Base-by-base conservation (phyloP, 1,140 invertebrate species). In the Nixonia krombeini region DNA sequence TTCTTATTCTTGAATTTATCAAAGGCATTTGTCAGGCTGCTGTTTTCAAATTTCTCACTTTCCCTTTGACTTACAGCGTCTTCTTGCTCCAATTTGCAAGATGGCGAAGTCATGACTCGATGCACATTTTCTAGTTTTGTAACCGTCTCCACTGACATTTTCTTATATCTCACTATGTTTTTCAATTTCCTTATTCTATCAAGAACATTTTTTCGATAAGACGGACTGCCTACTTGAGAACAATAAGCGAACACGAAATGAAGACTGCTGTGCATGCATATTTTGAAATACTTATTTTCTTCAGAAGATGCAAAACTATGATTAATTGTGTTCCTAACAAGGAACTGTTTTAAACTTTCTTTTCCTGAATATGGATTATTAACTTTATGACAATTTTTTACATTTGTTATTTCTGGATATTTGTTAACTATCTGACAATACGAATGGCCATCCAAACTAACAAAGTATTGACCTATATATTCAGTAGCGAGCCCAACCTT, bases 401-500 rank as follows among this genome's bases (percentile, higher is more conserved):
- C 13, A 25, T 13, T 8, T 12, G 1, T 46, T 9, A 31, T 12
- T 29, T 28, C 47, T 0, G 8, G 1, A 4, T 10, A 37, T 29
- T 51, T 41, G 13, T 73, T 38, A 1, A 68, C 16, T 5, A 78
- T 68, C 37, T 81, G 70, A 0, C 46, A 61, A 21, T 81, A 76
- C 1, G 70, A 62, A 8, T 47, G 13, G 8, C 64, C 70, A 17
- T 80, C 73, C 0, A 76, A 40, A 10, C 67, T 82, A 1, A 67
- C 61, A 25, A 76, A 81, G 9, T 62, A 70, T 5, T 63, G 61
- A 0, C 75, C 76, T 21, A 74, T 44, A 38, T 75, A 79, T 41
- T 80, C 78, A 0, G 55, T 52, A 7, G 72, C 80, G 0, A 79
- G n/a, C 10, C 80, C 80, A 18, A 71, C 47, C 79, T 82, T 17